Evolutionary conservation across 2,797 vertebrate species (phyloP).

Genomic region (Spinus olivaceus): DNA sequence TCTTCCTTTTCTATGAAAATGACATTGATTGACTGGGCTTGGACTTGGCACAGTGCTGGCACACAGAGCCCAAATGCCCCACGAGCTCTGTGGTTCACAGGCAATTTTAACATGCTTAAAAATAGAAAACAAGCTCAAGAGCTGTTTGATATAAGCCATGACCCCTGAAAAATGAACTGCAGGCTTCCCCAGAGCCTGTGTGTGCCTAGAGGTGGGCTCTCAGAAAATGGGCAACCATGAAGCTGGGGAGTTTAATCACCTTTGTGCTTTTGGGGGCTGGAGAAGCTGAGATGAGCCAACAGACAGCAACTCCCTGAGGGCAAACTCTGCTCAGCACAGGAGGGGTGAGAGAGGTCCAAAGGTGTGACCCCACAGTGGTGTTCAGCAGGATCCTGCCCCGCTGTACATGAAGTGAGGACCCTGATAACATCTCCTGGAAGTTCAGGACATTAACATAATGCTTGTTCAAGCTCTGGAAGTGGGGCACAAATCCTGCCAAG

Average conservation of each 20-base stretch:
- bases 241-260: neutral
- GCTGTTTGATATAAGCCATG: neutral
- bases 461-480: neutral
- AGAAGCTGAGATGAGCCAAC: neutral
- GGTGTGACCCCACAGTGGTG: neutral
- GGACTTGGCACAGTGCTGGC: neutral
- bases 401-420: neutral
- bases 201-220: neutral
- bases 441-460: neutral
- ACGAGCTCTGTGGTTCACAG: neutral
- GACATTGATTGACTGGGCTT: neutral
- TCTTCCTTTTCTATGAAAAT: neutral
- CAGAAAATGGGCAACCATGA: neutral
- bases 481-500: neutral
- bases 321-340: neutral
- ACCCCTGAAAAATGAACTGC: neutral
- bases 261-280: neutral
- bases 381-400: fast-evolving
- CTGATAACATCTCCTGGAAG: neutral
- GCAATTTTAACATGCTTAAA: neutral
- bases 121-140: neutral
- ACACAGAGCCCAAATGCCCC: neutral
- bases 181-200: neutral
- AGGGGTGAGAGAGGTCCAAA: neutral
- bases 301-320: neutral